Evolutionary conservation across 2,888 invertebrate genomes (phyloP).

Genomic region (Bibio marci): DNA sequence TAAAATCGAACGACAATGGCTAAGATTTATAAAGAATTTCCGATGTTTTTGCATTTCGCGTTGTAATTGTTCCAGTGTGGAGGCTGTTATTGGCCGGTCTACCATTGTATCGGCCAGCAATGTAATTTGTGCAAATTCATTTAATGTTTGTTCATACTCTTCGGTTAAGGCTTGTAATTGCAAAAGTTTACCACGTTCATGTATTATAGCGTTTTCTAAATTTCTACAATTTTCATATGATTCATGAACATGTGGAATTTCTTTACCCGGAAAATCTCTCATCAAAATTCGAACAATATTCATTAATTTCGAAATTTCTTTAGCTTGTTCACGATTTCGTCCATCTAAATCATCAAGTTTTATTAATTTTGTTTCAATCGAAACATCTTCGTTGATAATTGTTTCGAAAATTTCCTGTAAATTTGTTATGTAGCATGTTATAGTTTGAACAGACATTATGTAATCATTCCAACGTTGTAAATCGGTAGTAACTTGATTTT

Average conservation of each 20-base stretch:
- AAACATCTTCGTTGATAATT: slow-evolving; percentile 33
- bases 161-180: slow-evolving; percentile 61
- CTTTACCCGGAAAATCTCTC: slow-evolving; percentile 49
- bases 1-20: slow-evolving; percentile 70
- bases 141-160: slow-evolving; percentile 75
- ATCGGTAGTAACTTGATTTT: slow-evolving; percentile 37
- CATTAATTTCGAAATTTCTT: slow-evolving; percentile 42
- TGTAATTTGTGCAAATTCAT: slow-evolving; percentile 73
- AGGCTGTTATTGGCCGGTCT: slow-evolving; percentile 58
- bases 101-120: slow-evolving; percentile 67
- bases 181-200: slow-evolving; percentile 57
- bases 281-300: slow-evolving; percentile 43
- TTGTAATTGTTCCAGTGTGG: slow-evolving; percentile 60
- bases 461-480: slow-evolving; percentile 57
- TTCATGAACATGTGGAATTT: slow-evolving; percentile 44
- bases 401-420: slow-evolving; percentile 21
- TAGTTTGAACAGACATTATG: slow-evolving; percentile 40
- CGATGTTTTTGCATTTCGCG: slow-evolving; percentile 80
- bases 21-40: slow-evolving; percentile 75
- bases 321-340: slow-evolving; percentile 42
- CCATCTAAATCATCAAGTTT: slow-evolving; percentile 53
- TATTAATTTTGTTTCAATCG: slow-evolving; percentile 48
- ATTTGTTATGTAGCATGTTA: slow-evolving; percentile 16
- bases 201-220: slow-evolving; percentile 48
- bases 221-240: slow-evolving; percentile 50